These are phyloP conservation scores for Oxyteleia sp. DNA, from an alignment of 2,888 invertebrate species.

Conservation along the genomic window DNA sequence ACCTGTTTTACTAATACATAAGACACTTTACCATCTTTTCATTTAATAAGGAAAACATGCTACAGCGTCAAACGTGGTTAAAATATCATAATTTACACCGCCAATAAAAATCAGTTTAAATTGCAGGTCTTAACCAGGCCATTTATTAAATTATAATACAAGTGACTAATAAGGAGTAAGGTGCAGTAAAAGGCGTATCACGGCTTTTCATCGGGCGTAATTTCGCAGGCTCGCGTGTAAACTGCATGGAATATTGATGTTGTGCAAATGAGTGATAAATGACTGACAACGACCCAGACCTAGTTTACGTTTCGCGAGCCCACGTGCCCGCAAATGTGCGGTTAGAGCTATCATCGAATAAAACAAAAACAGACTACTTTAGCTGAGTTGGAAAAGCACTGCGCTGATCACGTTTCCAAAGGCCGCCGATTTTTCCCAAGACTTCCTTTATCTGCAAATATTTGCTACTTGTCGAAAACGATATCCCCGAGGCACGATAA, in stretches of 20 bases:
- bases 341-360: slow-evolving; percentile 1
- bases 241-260: slow-evolving; percentile 65
- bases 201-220: slow-evolving; percentile 49
- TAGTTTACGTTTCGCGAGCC: slow-evolving; percentile 58
- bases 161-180: slow-evolving; percentile 17
- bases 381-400: background rate
- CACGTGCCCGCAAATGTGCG: slow-evolving; percentile 34
- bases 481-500: slow-evolving; percentile 13
- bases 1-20: too few species aligned
- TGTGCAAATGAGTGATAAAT: slow-evolving; percentile 70
- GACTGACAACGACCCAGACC: slow-evolving; percentile 68
- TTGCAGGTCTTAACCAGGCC: background rate
- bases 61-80: too few species aligned
- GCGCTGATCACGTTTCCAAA: background rate
- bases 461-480: slow-evolving; percentile 28
- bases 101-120: too few species aligned
- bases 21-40: too few species aligned
- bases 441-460: slow-evolving; percentile 19
- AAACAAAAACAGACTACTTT: slow-evolving; percentile 32
- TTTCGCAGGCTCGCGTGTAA: slow-evolving; percentile 62
- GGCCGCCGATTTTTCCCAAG: slow-evolving; percentile 1
- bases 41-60: too few species aligned
- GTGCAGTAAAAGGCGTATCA: slow-evolving; percentile 26
- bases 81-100: too few species aligned
- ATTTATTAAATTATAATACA: slow-evolving; percentile 16